These are phyloP conservation scores for Ceratina calcarata DNA, from an alignment of 1,140 invertebrate species.

Conservation along the genomic window DNA sequence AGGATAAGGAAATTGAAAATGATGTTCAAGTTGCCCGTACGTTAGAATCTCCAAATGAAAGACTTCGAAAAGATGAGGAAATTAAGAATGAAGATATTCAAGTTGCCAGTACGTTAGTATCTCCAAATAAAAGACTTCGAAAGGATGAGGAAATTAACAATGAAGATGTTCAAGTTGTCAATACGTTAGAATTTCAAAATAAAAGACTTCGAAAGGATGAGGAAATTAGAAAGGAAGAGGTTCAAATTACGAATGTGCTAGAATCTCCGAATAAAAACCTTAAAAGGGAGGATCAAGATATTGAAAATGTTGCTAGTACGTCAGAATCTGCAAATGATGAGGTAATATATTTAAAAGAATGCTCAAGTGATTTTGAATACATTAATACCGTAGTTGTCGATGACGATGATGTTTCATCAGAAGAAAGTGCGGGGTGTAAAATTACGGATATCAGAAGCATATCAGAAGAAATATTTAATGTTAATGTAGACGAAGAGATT, in stretches of 20 bases:
- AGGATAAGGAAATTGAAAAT: background rate
- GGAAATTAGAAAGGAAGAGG: background rate
- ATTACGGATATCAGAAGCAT: conserved; percentile 55
- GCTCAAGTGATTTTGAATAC: background rate
- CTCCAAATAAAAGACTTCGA: background rate
- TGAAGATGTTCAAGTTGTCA: background rate
- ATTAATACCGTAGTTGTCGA: background rate
- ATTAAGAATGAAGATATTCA: background rate
- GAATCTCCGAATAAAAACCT: background rate
- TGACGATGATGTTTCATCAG: background rate
- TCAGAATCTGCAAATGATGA: background rate
- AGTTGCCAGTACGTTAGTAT: background rate
- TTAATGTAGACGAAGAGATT: conserved; percentile 22
- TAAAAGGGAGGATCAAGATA: background rate
- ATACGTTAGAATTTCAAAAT: background rate
- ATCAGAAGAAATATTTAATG: conserved; percentile 32
- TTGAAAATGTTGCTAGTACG: background rate
- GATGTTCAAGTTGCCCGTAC: too few species aligned
- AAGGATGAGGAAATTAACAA: background rate
- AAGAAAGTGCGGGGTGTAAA: background rate
- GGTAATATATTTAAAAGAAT: too few species aligned
- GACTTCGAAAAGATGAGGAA: too few species aligned
- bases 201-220: too few species aligned
- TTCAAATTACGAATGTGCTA: too few species aligned
- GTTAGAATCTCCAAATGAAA: too few species aligned